Conservation (phyloP, 2,113 vertebrate genomes). For the Montifringilla adamsi region DNA sequence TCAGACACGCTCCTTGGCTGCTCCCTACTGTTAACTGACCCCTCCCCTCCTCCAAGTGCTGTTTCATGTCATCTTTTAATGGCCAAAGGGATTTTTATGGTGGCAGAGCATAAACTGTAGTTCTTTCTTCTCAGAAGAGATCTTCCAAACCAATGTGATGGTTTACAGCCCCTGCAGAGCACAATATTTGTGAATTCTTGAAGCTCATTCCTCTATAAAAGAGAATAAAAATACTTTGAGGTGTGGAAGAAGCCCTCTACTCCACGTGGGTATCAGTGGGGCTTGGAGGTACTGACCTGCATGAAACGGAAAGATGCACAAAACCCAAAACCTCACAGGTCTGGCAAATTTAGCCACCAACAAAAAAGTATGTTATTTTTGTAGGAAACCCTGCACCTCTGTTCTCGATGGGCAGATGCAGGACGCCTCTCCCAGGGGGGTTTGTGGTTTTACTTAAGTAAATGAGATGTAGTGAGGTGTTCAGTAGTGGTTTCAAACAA, state of each 20-base stretch:
- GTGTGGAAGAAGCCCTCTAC: background rate
- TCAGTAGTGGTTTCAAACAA: background rate
- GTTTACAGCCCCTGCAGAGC: background rate
- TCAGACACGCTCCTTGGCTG: background rate
- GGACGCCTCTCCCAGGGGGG: accelerated
- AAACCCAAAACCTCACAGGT: background rate
- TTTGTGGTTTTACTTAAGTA: background rate
- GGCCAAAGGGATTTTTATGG: background rate
- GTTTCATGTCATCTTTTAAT: slow-evolving; percentile 29
- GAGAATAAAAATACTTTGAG: background rate
- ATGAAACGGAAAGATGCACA: background rate
- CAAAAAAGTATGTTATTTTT: background rate
- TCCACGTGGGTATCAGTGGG: accelerated
- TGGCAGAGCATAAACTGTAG: background rate
- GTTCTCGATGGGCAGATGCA: accelerated
- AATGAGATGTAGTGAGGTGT: background rate
- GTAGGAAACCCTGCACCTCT: background rate
- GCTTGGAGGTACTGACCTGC: background rate
- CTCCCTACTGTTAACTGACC: background rate
- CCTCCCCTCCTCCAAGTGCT: background rate
- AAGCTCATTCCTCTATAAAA: background rate
- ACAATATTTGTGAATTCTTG: accelerated
- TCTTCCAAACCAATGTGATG: background rate
- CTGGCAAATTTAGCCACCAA: background rate
- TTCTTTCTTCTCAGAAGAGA: background rate